Evolutionary conservation across 2,113 vertebrate species (phyloP), one percentile per base, ranked within the genome.

Genomic region (Puffinus mauretanicus): DNA sequence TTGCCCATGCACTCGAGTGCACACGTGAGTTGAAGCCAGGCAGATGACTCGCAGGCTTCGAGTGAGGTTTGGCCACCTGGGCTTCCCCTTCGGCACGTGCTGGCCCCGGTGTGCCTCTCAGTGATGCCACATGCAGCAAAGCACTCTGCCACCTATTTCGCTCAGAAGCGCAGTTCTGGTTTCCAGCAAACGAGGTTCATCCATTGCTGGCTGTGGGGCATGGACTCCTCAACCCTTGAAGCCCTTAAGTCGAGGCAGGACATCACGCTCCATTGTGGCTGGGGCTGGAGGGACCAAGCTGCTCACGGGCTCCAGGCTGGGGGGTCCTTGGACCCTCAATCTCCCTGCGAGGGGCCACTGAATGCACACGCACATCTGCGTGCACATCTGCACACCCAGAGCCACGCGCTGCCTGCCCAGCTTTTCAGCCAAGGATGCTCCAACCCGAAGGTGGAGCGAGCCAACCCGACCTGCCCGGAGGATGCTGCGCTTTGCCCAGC

Each of bases 11-110:
- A 19, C 78, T 24, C 0, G 0, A 66, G 36, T 40, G 36, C 51
- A 57, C 32, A 10, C 0, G 0, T 32, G 62, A 66, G 13, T 19
- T 60, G 38, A 92, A 85, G 57, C 17, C 75, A 76, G 60, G 19
- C 36, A 40, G 52, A 54, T 10, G 8, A 51, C 21, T 46, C 2
- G 0, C 15, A 26, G 26, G 10, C 12, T 69, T 78, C 0, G 2
- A 82, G 47, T 14, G 44, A 67, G 38, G 18, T 81, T 54, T 58
- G 60, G 30, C 40, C 34, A 32, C 18, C 51, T 49, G 49, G n/a
- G 49, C 17, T 49, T 32, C 40, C 18, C 16, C 7, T 27, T 44
- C 0, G 1, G n/a, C 55, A 58, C 1, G 0, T 0, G 3, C 14
- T 4, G 1, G 30, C 30, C 16, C 30, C 1, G 0, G 2, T 30